Evolutionary conservation across 2,797 vertebrate genomes (phyloP), one percentile per base, ranked within the genome.

Genomic region (Premnoplex brunnescens): DNA sequence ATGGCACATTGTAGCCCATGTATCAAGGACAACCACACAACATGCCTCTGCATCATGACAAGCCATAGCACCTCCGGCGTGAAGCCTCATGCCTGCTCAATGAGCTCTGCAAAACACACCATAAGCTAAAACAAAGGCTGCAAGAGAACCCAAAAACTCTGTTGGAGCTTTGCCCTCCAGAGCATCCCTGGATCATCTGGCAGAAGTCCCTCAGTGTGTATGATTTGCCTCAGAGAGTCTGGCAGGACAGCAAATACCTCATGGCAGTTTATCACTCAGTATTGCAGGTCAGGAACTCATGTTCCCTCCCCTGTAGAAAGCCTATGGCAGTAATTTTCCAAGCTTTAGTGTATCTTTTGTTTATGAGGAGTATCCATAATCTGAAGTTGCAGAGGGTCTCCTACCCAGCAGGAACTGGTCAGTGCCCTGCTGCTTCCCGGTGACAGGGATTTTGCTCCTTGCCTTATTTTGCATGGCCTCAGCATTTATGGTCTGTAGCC

Each of bases 381-480:
- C 71, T 91, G 72, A 77, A 88, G 49, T n/a, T 7, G 5, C 48
- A 94, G 64, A 91, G 12, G 46, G 28, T 72, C 54, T 96, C n/a
- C 71, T 62, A n/a, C 51, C 39, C 0, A 0, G 46, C 78, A 81
- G 69, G 75, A 88, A 52, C 62, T 54, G 62, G 63, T 82, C 62
- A 59, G 46, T 66, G 82, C 27, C 74, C 71, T 51, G 72, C 43
- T 91, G 91, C 75, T 93, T 89, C 41, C 64, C 60, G 44, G 34
- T 82, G 82, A 83, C 76, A 62, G 51, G 12, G 44, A 60, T 66
- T 95, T 95, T 94, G 63, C 43, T 85, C 82, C 76, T 83, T 72
- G 71, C 54, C 63, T 58, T 92, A 59, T 80, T 95, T 89, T 72
- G 68, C 58, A 46, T 85, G 73, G 83, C 63, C 63, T 78, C 67